phyloP scores from a whole-genome alignment of 2,888 invertebrate species.

The Halictus quadricinctus region DNA sequence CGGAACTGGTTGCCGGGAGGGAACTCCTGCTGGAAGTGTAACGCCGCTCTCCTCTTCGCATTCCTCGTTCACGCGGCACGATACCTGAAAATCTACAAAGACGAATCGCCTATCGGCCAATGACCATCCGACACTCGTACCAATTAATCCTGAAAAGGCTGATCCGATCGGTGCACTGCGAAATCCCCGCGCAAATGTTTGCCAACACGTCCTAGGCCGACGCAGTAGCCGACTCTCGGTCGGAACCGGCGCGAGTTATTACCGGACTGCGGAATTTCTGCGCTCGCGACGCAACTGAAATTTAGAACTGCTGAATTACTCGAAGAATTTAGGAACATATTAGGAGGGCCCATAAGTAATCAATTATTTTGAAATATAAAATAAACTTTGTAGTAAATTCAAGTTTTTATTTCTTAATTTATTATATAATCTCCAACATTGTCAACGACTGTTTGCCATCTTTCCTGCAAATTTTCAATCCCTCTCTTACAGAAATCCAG shows the following conservation, averaged over 20 bases:
- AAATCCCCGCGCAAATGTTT: conserved; percentile 6
- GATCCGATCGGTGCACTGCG: conserved; percentile 2
- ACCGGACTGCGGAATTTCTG: background rate
- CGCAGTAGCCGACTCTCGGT: background rate
- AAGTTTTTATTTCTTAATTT: too few relatives aligned
- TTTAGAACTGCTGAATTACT: background rate
- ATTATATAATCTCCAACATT: too few relatives aligned
- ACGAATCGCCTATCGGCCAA: conserved; percentile 1
- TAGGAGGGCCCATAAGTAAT: too few relatives aligned
- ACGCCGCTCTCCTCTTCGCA: conserved; percentile 19
- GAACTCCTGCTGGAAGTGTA: conserved; percentile 26
- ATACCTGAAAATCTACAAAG: conserved; percentile 23
- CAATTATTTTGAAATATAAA: too few relatives aligned
- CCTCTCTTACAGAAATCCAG: too few relatives aligned
- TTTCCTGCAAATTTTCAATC: too few relatives aligned
- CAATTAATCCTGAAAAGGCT: conserved; percentile 3
- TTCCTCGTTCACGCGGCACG: conserved; percentile 18
- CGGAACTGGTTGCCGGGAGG: conserved; percentile 25
- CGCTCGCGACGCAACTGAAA: background rate
- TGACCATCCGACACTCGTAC: conserved; percentile 5
- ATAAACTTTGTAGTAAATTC: too few relatives aligned
- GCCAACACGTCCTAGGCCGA: background rate
- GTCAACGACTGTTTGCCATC: too few relatives aligned
- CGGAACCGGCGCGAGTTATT: background rate
- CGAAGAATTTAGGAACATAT: too few relatives aligned